Evolutionary conservation across 1,140 invertebrate species (phyloP).

Genomic region (Eumaeus atala): DNA sequence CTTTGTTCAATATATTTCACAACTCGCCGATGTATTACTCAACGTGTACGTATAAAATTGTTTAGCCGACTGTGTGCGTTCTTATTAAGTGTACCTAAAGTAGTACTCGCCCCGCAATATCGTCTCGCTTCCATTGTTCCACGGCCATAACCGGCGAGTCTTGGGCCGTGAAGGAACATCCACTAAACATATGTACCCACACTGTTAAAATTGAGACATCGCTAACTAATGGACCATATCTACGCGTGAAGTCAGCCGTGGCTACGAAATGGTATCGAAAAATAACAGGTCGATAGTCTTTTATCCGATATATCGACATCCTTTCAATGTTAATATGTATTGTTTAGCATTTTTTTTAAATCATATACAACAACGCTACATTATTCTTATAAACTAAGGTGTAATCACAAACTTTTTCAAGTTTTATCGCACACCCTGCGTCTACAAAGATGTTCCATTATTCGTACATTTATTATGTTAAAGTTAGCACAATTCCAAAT

Average conservation of each 20-base stretch:
- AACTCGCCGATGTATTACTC: slow-evolving; percentile 27
- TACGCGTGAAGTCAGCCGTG: background rate
- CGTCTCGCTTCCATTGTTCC: slow-evolving; percentile 27
- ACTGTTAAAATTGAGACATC: slow-evolving; percentile 50
- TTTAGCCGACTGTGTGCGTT: slow-evolving; percentile 19
- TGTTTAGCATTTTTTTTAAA: background rate
- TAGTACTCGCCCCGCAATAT: slow-evolving; percentile 26
- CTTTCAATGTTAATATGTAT: background rate
- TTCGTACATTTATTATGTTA: too few species aligned
- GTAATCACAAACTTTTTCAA: too few species aligned
- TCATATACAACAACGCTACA: too few species aligned
- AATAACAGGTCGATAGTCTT: background rate
- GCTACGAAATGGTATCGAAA: background rate
- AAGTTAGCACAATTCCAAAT: too few species aligned
- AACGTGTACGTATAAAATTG: slow-evolving; percentile 23
- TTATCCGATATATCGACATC: background rate
- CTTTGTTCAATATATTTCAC: slow-evolving; percentile 36
- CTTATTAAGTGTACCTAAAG: slow-evolving; percentile 25
- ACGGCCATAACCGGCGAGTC: slow-evolving; percentile 12
- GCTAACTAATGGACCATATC: slow-evolving; percentile 32
- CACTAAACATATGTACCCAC: slow-evolving; percentile 26
- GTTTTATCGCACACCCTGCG: too few species aligned
- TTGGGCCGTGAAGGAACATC: slow-evolving; percentile 34
- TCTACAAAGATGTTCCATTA: too few species aligned
- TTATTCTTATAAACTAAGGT: too few species aligned